These are phyloP conservation scores for Julus scanicus DNA, from an alignment of 2,888 invertebrate species.

Conservation along the genomic window DNA sequence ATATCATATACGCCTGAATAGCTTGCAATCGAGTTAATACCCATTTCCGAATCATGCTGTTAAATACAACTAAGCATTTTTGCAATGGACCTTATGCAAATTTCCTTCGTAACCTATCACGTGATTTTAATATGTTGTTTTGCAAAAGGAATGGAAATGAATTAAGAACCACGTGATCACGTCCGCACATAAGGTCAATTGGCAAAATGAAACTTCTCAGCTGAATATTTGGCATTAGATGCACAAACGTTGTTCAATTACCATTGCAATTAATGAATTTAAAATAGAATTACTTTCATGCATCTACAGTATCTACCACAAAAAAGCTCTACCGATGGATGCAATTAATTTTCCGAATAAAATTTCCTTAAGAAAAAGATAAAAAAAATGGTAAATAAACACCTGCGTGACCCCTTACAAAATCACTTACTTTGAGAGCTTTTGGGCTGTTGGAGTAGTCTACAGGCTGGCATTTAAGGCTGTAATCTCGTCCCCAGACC, in stretches of 20 bases:
- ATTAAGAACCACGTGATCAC: too few relatives aligned
- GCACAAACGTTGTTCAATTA: not conserved
- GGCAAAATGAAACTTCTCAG: not conserved
- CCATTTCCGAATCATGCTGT: not conserved
- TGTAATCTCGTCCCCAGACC: slow-evolving; percentile 74
- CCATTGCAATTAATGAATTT: slow-evolving; percentile 2
- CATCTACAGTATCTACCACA: not conserved
- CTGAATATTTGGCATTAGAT: not conserved
- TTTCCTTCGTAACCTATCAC: too few relatives aligned
- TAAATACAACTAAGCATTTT: not conserved
- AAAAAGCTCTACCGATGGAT: not conserved
- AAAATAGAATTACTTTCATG: not conserved
- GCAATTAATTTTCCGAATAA: not conserved
- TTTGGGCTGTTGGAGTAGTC: slow-evolving; percentile 77
- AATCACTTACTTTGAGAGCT: slow-evolving; percentile 73
- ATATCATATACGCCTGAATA: not conserved
- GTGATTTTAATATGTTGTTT: too few relatives aligned
- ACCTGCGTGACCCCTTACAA: slow-evolving; percentile 54
- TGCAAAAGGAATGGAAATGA: too few relatives aligned
- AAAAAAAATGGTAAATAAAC: slow-evolving; percentile 41
- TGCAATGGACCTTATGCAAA: not conserved
- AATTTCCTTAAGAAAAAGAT: slow-evolving; percentile 48
- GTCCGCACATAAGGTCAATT: too few relatives aligned
- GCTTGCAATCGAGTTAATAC: not conserved
- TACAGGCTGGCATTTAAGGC: slow-evolving; percentile 84